Evolutionary conservation across 2,888 invertebrate genomes (phyloP), one percentile per base, ranked within the genome.

Genomic region (Glaucopsyche alexis): DNA sequence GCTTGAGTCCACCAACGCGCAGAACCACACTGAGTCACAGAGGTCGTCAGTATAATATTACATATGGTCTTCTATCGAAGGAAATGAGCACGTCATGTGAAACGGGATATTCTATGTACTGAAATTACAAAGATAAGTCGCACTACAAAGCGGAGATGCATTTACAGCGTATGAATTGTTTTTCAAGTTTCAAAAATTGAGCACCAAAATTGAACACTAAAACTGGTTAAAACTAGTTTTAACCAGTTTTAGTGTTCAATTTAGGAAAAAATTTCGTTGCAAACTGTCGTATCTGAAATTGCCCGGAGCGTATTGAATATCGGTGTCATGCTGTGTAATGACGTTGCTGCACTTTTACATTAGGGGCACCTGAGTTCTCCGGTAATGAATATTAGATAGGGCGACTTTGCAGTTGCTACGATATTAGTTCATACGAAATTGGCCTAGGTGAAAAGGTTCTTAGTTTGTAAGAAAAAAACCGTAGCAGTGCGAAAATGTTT

Each of bases 371-470:
- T 69, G 69, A 49, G 49, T 49, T 29, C 29, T 29, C 29, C 45
- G 7, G 42, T 67, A 49, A 69, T 69, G 69, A 69, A 69, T 69
- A 69, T 69, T 49, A 49, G 69, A 69, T 69, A 19, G 60, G 14
- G 3, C 13, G 64, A 14, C 5, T 65, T 65, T 38, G 38, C 64
- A 14, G 16, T 45, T 16, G 16, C 45, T 9, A 16, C 9, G 55
- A 55, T 11, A 19, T 8, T 50, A 50, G 7, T 50, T 7, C 50
- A 52, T 52, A 52, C 16, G 52, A 16, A 52, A 16, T 52, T 0
- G 8, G 3, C 8, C 8, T 29, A 1, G 29, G 7, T n/a, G n/a
- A 52, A 52, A 29, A 47, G 13, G 9, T 47, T 47, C 47, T 47
- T n/a, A n/a, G n/a, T n/a, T n/a, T 13, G 47, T 47, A 9, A 47